Base-by-base conservation (phyloP, 2,797 vertebrate genomes). In the Acrossocheilus wenchowensis region DNA sequence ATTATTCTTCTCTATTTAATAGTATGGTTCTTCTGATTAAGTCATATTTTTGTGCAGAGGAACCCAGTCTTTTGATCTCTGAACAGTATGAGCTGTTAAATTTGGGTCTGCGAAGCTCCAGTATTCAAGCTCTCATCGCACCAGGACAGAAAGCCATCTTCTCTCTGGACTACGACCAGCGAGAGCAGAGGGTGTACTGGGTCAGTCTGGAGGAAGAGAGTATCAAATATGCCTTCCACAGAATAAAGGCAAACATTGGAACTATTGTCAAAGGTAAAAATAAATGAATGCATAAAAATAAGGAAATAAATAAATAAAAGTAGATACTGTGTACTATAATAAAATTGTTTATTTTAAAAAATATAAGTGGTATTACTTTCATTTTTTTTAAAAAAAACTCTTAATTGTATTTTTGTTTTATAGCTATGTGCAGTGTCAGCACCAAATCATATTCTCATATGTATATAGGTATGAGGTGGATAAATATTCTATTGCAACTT, bases 151-250 rank as follows among this genome's bases (percentile, higher is more conserved):
- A 94, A 3, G 93, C 94, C 0, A 93, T 97, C 82, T 97, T 97
- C 89, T 97, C 97, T 0, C 88, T 99, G 0, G 98, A 99, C 92
- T 98, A 97, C 87, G 94, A 97, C 89, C 93, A 94, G 92, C 85
- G 89, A 87, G 95, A 95, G 66, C 94, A 94, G 73, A 96, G 94
- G 78, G 57, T 97, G 64, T 99, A 97, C 92, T 99, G 98, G 98
- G 93, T 97, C 87, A 97, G 97, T 83, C 94, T 97, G 0, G 93
- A 95, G 89, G 96, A 96, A 62, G 94, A 97, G 90, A 98, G 96
- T 90, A 96, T 99, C 87, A 96, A 95, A 81, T 99, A 97, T 97
- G 94, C 95, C 12, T 93, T 93, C 83, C 90, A 96, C 15, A 88
- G 87, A 6, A 86, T 90, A 78, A 92, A 92, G 0, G 91, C 91